Evolutionary conservation across 2,113 vertebrate species (phyloP).

Genomic region (Gobius niger): DNA sequence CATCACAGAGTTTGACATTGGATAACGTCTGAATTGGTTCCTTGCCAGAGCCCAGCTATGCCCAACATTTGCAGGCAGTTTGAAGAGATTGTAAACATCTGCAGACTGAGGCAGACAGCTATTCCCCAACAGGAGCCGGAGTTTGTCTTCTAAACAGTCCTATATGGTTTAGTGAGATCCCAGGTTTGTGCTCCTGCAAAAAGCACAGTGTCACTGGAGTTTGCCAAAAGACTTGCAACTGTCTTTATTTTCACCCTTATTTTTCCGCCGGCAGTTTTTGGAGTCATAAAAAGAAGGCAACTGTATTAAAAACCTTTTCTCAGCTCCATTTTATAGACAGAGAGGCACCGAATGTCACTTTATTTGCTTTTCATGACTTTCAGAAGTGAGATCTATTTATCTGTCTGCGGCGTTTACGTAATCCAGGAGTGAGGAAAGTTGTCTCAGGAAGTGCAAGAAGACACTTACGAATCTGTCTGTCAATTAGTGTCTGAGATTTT

Average conservation of each 20-base stretch:
- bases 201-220: slow-evolving; percentile 4
- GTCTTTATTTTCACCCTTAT: not conserved
- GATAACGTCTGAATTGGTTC: too few relatives aligned
- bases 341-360: not conserved
- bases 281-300: slow-evolving; percentile 6
- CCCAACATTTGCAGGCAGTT: too few relatives aligned
- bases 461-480: too few relatives aligned
- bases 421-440: slow-evolving; percentile 15
- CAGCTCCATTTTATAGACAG: not conserved
- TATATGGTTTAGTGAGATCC: not conserved
- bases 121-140: not conserved
- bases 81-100: not conserved
- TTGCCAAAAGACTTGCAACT: not conserved
- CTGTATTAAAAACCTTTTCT: slow-evolving; percentile 6
- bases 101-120: not conserved
- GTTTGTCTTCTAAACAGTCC: slow-evolving; percentile 5
- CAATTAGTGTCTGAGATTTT: too few relatives aligned
- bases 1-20: too few relatives aligned
- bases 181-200: slow-evolving; percentile 3
- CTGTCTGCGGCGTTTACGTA: slow-evolving; percentile 33
- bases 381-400: slow-evolving; percentile 3
- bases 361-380: slow-evolving; percentile 20
- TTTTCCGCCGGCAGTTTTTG: not conserved
- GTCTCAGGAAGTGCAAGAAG: too few relatives aligned
- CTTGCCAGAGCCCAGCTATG: too few relatives aligned